Conservation (phyloP, 2,113 vertebrate species). For the Rattus norvegicus region GRCr8 NC_086022.1:182760501-182761000, state of each 20-base stretch:
- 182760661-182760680: too few relatives aligned
- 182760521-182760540: neutral
- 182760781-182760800: neutral
- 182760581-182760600: neutral
- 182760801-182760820: neutral
- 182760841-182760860: neutral
- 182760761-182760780: neutral
- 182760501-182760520: neutral
- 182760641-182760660: too few relatives aligned
- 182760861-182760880: neutral
- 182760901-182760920: neutral
- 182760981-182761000: too few relatives aligned
- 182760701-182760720: too few relatives aligned
- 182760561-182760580: neutral
- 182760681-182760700: too few relatives aligned
- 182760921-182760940: neutral
- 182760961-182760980: neutral
- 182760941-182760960: neutral
- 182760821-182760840: neutral
- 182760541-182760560: neutral
- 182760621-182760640: neutral
- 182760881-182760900: neutral
- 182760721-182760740: too few relatives aligned
- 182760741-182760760: too few relatives aligned
- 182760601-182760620: neutral